Evolutionary conservation across 2,113 vertebrate species (phyloP).

Genomic region (Solea solea): DNA sequence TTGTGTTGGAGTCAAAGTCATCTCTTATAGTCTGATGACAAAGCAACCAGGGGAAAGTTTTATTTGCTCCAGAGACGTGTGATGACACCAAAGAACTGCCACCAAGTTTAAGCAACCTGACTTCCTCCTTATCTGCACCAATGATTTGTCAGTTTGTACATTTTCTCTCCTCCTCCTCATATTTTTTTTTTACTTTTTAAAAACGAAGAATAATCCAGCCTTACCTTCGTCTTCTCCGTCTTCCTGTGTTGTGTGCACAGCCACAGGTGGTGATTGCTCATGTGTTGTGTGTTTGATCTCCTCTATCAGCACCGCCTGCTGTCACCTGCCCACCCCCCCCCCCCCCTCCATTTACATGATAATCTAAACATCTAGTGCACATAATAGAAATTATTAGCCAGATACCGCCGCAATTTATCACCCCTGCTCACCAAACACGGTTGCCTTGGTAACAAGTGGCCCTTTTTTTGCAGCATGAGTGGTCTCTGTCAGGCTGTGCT

Average conservation of each 20-base stretch:
- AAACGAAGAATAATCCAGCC: not conserved
- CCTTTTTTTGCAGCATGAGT: slow-evolving; percentile 14
- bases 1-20: not conserved
- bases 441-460: slow-evolving; percentile 59
- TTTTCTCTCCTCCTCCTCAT: not conserved
- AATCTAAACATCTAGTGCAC: slow-evolving; percentile 61
- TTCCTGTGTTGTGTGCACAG: slow-evolving; percentile 7
- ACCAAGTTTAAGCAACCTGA: slow-evolving; percentile 34
- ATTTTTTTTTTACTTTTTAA: not conserved
- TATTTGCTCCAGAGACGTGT: not conserved
- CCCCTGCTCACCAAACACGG: slow-evolving; percentile 49
- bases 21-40: slow-evolving; percentile 38
- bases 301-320: slow-evolving; percentile 32
- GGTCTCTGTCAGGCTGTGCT: slow-evolving; percentile 10
- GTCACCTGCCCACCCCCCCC: slow-evolving; percentile 28
- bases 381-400: slow-evolving; percentile 73
- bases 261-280: slow-evolving; percentile 32
- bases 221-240: slow-evolving; percentile 11
- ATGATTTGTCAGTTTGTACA: not conserved
- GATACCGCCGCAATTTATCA: slow-evolving; percentile 60
- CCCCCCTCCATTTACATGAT: slow-evolving; percentile 68
- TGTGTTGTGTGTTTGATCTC: slow-evolving; percentile 44
- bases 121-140: slow-evolving; percentile 14
- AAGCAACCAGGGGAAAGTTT: slow-evolving; percentile 10
- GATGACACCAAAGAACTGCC: slow-evolving; percentile 46